phyloP scores from a whole-genome alignment of 2,797 vertebrate species.

The Margarornis squamiger region DNA sequence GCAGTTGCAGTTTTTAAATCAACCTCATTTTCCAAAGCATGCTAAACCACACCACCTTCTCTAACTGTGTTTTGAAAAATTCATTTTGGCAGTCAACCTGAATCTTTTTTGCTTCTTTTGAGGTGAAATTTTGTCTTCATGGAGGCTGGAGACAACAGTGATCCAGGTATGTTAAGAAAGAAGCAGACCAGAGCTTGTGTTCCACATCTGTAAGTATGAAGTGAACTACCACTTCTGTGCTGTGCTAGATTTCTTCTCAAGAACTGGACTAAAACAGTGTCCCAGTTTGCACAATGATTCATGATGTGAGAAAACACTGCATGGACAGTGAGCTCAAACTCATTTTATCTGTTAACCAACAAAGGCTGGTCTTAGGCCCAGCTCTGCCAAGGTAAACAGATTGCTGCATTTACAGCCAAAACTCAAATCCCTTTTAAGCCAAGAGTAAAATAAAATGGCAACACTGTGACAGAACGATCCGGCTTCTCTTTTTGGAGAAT shows the following conservation, averaged over 20 bases:
- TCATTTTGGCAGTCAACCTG: neutral
- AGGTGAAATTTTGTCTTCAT: neutral
- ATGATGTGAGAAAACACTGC: neutral
- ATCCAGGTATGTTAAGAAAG: neutral
- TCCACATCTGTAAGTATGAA: neutral
- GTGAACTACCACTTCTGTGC: neutral
- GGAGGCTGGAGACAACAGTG: neutral
- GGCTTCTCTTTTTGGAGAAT: neutral
- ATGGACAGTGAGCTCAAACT: neutral
- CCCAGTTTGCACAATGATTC: neutral
- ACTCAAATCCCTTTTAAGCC: neutral
- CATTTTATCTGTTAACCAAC: neutral
- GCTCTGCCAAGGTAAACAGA: constrained; percentile 58
- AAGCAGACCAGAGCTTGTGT: neutral
- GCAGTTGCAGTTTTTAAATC: neutral
- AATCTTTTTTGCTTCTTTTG: neutral
- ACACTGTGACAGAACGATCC: neutral
- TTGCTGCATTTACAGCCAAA: constrained; percentile 39
- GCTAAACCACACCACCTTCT: neutral
- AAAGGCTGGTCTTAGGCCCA: neutral
- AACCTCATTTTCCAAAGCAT: neutral
- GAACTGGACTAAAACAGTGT: neutral
- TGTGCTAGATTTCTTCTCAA: neutral
- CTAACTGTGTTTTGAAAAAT: neutral
- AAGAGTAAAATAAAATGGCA: neutral